phyloP scores from a whole-genome alignment of 2,113 vertebrate species.

The Epinephelus moara region DNA sequence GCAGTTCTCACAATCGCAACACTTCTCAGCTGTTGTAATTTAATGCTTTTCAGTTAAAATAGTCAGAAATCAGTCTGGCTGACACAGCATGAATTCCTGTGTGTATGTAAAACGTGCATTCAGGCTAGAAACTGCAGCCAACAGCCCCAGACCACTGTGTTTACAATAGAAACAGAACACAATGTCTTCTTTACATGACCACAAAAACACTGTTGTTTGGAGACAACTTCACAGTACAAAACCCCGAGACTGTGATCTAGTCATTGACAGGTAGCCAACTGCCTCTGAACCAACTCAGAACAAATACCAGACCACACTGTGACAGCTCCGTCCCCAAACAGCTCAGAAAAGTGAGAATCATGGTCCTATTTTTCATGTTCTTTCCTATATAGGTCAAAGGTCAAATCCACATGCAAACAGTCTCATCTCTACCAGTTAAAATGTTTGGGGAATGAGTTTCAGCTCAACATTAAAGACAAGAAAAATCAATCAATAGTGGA shows the following conservation, averaged over 20 bases:
- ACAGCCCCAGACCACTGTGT: conserved; percentile 9
- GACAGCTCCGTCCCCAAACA: neutral
- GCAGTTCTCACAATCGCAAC: neutral
- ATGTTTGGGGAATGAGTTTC: neutral
- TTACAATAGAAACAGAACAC: conserved; percentile 58
- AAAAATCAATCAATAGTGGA: neutral
- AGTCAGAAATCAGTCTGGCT: neutral
- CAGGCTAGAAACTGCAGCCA: conserved; percentile 5
- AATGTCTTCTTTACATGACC: conserved; percentile 35
- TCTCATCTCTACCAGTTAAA: neutral
- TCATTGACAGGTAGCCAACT: neutral
- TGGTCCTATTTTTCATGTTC: neutral
- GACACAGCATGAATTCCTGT: neutral
- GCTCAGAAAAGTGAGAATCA: neutral
- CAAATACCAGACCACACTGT: neutral
- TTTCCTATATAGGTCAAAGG: neutral
- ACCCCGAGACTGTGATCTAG: neutral
- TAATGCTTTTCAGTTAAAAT: conserved; percentile 4
- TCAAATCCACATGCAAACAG: neutral
- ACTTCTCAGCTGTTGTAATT: conserved; percentile 3
- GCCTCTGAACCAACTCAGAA: neutral
- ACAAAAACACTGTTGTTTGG: conserved; percentile 32
- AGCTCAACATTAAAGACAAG: conserved; percentile 1
- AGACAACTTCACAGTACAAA: conserved; percentile 31
- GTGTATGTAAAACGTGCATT: conserved; percentile 4